Evolutionary conservation across 2,797 vertebrate genomes (phyloP).

Genomic region (Sebastes diaconus): DNA sequence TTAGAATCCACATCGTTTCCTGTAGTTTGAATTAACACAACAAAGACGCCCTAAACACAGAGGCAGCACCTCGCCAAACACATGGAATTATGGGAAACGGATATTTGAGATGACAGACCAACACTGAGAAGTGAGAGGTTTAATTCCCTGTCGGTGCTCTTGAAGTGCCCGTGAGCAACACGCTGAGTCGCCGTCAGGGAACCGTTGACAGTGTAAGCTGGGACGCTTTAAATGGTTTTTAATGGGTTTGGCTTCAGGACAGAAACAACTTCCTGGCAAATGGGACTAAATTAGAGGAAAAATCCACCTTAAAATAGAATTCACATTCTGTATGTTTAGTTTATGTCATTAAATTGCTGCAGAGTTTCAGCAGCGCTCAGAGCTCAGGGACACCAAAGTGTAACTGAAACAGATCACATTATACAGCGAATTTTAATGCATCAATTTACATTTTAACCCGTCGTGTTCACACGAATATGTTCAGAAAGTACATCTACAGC

Average conservation of each 20-base stretch:
- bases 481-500: background rate
- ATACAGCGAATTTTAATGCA: background rate
- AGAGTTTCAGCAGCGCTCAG: background rate
- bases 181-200: background rate
- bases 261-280: constrained; percentile 2
- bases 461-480: background rate
- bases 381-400: background rate
- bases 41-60: background rate
- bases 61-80: background rate
- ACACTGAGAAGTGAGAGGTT: background rate
- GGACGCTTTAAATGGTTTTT: constrained; percentile 19
- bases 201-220: background rate
- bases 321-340: background rate
- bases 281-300: constrained; percentile 6
- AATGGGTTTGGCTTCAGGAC: constrained; percentile 42
- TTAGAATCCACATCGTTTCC: constrained; percentile 2
- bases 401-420: background rate
- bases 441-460: background rate
- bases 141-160: background rate
- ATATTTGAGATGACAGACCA: background rate
- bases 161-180: constrained; percentile 16
- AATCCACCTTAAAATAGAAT: background rate
- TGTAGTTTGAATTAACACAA: background rate
- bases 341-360: background rate
- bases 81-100: background rate